Percentiles rank a stretch among this genome's conserved stretches.
Evolutionary conservation across 2,113 vertebrate species (phyloP).

Genomic region (Xenopus borealis): DNA sequence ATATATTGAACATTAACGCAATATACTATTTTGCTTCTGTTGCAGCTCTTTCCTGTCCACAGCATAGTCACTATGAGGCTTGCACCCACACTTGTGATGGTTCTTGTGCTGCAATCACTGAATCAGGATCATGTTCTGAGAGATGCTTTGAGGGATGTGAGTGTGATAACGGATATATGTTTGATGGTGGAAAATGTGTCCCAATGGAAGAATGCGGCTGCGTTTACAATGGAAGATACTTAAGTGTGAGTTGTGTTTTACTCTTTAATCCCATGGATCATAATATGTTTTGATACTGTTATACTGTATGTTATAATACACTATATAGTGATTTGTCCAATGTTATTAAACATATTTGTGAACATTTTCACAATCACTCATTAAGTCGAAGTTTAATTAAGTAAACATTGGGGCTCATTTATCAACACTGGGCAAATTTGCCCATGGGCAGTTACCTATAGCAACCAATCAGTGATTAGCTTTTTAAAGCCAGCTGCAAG

Average conservation of each 20-base stretch:
- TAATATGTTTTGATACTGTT: no score
- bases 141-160: slow-evolving; percentile 62
- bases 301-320: no score
- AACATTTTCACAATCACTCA: no score
- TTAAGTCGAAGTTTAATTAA: no score
- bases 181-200: slow-evolving; percentile 44
- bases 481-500: no score
- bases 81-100: slow-evolving; percentile 60
- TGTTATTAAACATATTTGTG: neutral
- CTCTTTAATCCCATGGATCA: no score
- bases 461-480: no score
- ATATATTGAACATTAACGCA: no score
- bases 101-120: slow-evolving; percentile 56
- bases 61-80: slow-evolving; percentile 63
- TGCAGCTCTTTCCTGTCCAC: slow-evolving; percentile 48
- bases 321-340: neutral
- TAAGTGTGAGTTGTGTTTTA: slow-evolving; percentile 53
- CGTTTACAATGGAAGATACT: slow-evolving; percentile 39
- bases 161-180: slow-evolving; percentile 47
- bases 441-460: no score
- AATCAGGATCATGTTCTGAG: slow-evolving; percentile 43
- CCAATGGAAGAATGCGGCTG: slow-evolving; percentile 50
- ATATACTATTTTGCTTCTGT: neutral
- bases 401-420: no score
- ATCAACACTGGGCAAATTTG: no score